Percentiles rank a stretch among this genome's conserved stretches.
Conservation (phyloP, 2,113 vertebrate genomes). For the Gavia stellata region DNA sequence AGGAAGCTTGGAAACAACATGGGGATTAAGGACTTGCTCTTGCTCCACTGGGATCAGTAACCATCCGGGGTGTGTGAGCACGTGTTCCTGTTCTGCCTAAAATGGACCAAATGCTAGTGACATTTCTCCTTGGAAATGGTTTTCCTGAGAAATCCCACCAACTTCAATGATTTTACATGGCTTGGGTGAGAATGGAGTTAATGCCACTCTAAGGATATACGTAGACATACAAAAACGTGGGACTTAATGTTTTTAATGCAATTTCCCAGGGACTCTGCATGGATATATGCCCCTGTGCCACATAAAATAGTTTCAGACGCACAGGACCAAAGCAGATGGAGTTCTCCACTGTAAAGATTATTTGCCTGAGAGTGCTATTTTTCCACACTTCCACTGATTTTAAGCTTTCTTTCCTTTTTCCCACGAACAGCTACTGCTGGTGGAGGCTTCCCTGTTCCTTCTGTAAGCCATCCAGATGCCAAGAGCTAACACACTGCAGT, state of each 20-base stretch:
- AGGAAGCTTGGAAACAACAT: conserved; percentile 27
- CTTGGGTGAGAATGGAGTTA: not conserved
- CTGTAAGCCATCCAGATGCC: not conserved
- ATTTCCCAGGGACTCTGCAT: not conserved
- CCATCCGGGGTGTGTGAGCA: not conserved
- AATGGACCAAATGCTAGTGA: not conserved
- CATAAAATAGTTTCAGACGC: not conserved
- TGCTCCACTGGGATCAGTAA: conserved; percentile 9
- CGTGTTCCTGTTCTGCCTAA: not conserved
- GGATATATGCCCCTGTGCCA: not conserved
- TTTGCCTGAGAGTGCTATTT: not conserved
- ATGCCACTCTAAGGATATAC: not conserved
- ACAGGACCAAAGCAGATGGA: not conserved
- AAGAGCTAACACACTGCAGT: not conserved
- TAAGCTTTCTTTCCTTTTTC: not conserved
- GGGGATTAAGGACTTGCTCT: conserved; percentile 20
- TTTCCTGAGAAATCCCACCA: not conserved
- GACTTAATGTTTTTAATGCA: not conserved
- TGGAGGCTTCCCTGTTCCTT: not conserved
- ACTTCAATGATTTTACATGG: not conserved
- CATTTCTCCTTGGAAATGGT: not conserved
- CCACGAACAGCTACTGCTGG: not conserved
- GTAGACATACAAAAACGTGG: not conserved
- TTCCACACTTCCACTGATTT: not conserved
- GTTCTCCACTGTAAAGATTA: not conserved